These are phyloP conservation scores for Peromyscus leucopus DNA, from an alignment of 2,113 vertebrate genomes.

Conservation along the genomic window DNA sequence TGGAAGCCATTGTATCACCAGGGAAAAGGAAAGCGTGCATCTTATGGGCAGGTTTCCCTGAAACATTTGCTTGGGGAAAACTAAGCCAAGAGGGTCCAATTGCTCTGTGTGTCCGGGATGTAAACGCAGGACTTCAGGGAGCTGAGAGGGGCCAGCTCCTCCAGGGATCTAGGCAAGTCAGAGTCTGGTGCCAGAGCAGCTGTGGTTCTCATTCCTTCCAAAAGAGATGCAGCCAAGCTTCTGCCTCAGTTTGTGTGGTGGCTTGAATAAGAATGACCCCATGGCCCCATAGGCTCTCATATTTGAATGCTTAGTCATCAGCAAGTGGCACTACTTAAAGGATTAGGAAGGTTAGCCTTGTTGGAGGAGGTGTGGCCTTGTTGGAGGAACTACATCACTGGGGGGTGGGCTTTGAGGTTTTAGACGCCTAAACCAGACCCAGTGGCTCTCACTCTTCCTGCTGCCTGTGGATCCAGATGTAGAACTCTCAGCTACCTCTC, in stretches of 20 bases:
- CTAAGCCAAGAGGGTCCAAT: not conserved
- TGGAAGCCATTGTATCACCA: not conserved
- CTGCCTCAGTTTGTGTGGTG: not conserved
- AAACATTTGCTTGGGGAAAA: not conserved
- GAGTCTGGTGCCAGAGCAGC: not conserved
- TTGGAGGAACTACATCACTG: not conserved
- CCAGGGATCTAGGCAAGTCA: not conserved
- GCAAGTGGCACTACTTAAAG: not conserved
- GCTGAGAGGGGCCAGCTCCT: not conserved
- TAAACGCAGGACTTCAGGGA: not conserved
- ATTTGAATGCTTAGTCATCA: not conserved
- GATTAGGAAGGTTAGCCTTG: not conserved
- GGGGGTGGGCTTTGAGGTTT: not conserved
- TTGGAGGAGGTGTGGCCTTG: not conserved
- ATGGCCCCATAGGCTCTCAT: not conserved
- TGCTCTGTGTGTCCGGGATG: not conserved
- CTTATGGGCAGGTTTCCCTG: not conserved
- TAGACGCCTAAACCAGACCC: too few relatives aligned
- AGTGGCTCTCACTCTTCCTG: not conserved
- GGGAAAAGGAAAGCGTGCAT: not conserved
- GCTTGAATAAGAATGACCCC: not conserved
- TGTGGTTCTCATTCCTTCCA: fast-evolving
- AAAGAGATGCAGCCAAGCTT: too few relatives aligned
- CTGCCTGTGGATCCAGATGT: not conserved
- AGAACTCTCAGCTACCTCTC: not conserved